Evolutionary conservation across 2,797 vertebrate genomes (phyloP).

Genomic region (Clarias platycephalus): DNA sequence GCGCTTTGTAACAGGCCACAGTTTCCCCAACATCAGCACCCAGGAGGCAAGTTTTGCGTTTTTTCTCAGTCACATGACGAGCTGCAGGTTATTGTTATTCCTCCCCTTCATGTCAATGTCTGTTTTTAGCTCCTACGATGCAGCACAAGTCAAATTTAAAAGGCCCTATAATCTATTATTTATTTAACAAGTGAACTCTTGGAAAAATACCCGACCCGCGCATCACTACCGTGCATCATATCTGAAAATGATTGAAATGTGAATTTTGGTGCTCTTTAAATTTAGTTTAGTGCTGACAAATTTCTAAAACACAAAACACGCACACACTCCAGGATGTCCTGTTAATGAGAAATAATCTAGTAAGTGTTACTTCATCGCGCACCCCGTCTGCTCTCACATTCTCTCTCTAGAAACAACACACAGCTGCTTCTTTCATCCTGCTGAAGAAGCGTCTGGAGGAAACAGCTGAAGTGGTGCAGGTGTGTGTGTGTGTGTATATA

Average conservation of each 20-base stretch:
- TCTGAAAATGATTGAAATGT: no score
- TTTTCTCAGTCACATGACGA: not conserved
- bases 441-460: not conserved
- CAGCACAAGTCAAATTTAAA: not conserved
- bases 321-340: not conserved
- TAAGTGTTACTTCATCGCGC: not conserved
- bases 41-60: not conserved
- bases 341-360: not conserved
- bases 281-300: not conserved
- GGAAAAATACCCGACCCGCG: no score
- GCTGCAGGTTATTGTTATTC: not conserved
- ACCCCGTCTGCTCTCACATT: not conserved
- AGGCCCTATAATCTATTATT: no score
- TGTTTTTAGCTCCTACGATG: not conserved
- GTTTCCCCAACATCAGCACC: not conserved
- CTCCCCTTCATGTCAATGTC: not conserved
- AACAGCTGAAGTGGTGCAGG: not conserved
- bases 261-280: no score
- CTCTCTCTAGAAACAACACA: not conserved
- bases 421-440: not conserved
- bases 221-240: no score
- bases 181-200: no score
- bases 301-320: not conserved
- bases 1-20: no score
- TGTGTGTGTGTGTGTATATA: conserved; percentile 16